Evolutionary conservation across 2,797 vertebrate genomes (phyloP).

Genomic region (Ambastaia sidthimunki): DNA sequence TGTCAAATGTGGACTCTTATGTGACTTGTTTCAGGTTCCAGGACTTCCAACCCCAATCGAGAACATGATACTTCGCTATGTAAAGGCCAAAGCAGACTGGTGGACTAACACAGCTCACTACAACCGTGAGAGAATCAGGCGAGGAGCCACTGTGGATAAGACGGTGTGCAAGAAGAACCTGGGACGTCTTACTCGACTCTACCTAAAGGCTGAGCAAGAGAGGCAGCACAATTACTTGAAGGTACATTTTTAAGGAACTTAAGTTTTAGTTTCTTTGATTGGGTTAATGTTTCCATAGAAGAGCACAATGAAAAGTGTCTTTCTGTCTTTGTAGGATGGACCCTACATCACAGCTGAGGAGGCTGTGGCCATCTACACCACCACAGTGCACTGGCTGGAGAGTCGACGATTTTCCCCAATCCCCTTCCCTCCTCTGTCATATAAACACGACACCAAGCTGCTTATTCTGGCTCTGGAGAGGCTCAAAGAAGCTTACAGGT

Average conservation of each 20-base stretch:
- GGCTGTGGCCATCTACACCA: slow-evolving; percentile 98
- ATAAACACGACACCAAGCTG: slow-evolving; percentile 98
- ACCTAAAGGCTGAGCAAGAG: slow-evolving; percentile 98
- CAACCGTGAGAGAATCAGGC: slow-evolving; percentile 96
- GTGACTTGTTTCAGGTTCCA: slow-evolving; percentile 82
- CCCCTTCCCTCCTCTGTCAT: slow-evolving; percentile 96
- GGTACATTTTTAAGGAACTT: slow-evolving; percentile 68
- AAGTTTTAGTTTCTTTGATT: not conserved
- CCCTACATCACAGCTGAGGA: slow-evolving; percentile 99
- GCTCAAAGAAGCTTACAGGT: slow-evolving; percentile 99
- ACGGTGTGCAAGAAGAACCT: slow-evolving; percentile 99
- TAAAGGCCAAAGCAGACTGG: slow-evolving; percentile 99
- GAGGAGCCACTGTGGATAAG: slow-evolving; percentile 98
- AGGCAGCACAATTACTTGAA: slow-evolving; percentile 99
- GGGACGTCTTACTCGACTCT: slow-evolving; percentile 93
- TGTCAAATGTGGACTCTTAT: not conserved
- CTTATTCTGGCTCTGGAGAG: slow-evolving; percentile 97
- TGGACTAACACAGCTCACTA: slow-evolving; percentile 99
- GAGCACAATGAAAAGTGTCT: not conserved
- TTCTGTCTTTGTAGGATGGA: slow-evolving; percentile 82
- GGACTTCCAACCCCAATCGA: slow-evolving; percentile 98
- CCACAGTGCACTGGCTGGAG: slow-evolving; percentile 98
- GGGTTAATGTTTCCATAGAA: not conserved
- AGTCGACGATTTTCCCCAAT: slow-evolving; percentile 98
- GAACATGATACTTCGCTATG: slow-evolving; percentile 99